These are phyloP conservation scores for Atrina japonica DNA, from an alignment of 2,888 invertebrate species.

Conservation along the genomic window DNA sequence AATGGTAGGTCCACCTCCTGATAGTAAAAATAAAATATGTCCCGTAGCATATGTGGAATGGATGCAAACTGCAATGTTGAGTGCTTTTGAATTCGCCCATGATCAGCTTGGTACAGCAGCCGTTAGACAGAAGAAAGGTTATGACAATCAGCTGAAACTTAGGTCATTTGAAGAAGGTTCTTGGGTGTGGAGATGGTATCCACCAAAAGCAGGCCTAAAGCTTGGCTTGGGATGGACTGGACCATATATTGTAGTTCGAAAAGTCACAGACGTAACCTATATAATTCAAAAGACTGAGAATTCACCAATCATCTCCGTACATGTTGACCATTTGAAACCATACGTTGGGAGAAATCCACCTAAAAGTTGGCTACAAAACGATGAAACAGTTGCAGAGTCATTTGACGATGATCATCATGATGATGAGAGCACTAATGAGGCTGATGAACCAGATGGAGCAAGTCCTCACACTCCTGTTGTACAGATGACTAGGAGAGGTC, in stretches of 20 bases:
- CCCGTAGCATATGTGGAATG: conserved; percentile 20
- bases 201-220: conserved; percentile 3
- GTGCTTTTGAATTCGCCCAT: conserved; percentile 13
- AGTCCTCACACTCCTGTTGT: background rate
- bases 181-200: conserved; percentile 20
- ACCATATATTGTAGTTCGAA: conserved; percentile 6
- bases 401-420: no score
- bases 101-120: conserved; percentile 19
- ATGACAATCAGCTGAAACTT: background rate
- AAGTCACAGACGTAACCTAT: background rate
- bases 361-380: no score
- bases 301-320: background rate
- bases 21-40: background rate
- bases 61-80: background rate
- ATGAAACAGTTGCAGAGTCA: no score
- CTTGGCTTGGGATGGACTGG: conserved; percentile 15
- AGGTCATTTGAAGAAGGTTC: background rate
- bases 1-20: conserved; percentile 2
- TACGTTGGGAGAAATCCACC: no score
- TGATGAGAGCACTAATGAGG: background rate
- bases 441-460: background rate
- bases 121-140: conserved; percentile 27
- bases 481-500: background rate
- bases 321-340: conserved; percentile 14
- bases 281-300: background rate